Conservation (phyloP, 2,113 vertebrate species). For the Neoarius graeffei region DNA sequence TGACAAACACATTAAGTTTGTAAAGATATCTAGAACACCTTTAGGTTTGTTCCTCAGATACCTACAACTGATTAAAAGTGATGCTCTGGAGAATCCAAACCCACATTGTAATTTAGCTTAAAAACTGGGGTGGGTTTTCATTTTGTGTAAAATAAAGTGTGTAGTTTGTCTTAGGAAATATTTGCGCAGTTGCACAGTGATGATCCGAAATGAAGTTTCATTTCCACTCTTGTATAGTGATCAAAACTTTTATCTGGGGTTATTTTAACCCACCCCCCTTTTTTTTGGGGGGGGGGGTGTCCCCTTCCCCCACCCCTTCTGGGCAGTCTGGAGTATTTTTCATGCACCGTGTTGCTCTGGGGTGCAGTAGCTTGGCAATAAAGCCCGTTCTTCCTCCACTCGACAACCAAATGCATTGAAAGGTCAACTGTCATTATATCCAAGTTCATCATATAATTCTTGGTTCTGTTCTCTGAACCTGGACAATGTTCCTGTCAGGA, state of each 20-base stretch:
- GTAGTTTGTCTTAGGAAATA: conserved; percentile 14
- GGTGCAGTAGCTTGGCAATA: conserved; percentile 37
- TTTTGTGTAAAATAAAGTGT: conserved; percentile 21
- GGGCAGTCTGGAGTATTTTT: conserved; percentile 3
- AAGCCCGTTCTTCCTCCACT: conserved; percentile 34
- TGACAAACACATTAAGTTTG: neutral
- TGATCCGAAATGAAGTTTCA: conserved; percentile 29
- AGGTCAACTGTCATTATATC: neutral
- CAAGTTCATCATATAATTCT: neutral
- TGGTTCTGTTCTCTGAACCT: conserved; percentile 18
- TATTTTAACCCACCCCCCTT: neutral
- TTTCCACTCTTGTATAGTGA: conserved; percentile 5
- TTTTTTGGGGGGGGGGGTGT: too few species aligned
- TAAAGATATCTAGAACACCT: conserved; percentile 24
- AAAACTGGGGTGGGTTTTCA: neutral
- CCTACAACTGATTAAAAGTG: neutral
- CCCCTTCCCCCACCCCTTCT: neutral
- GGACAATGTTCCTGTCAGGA: neutral
- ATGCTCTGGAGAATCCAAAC: neutral
- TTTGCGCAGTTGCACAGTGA: conserved; percentile 50
- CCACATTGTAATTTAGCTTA: neutral
- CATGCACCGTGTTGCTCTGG: neutral
- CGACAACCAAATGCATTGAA: neutral
- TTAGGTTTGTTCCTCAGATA: conserved; percentile 1
- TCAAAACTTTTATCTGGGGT: conserved; percentile 12